A percentile compares a stretch with the other conserved stretches of the same genome.
Evolutionary conservation across 2,113 vertebrate species (phyloP).

Genomic region (Syngnathus floridae): DNA sequence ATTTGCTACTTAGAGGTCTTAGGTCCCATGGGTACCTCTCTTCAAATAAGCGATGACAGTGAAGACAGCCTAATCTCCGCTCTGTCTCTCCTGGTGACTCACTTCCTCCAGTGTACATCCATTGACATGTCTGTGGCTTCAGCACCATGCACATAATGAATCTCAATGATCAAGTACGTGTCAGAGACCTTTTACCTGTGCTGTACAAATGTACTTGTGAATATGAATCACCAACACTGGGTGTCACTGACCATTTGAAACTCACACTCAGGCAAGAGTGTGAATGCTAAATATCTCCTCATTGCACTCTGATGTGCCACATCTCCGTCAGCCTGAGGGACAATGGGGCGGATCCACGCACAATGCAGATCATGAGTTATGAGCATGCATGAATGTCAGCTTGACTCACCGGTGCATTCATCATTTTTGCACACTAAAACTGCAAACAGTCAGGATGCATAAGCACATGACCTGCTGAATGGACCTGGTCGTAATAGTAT

Average conservation of each 20-base stretch:
- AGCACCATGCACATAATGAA: conserved; percentile 42
- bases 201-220: conserved; percentile 44
- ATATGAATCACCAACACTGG: conserved; percentile 40
- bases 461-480: background rate
- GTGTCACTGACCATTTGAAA: conserved; percentile 48
- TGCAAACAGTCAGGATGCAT: conserved; percentile 41
- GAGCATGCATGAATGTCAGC: conserved; percentile 56
- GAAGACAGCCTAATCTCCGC: conserved; percentile 49
- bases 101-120: conserved; percentile 13
- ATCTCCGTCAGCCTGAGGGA: conserved; percentile 35
- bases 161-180: conserved; percentile 51
- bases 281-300: conserved; percentile 45
- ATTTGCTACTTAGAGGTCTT: conserved; percentile 30
- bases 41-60: conserved; percentile 60
- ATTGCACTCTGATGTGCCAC: background rate
- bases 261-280: conserved; percentile 18
- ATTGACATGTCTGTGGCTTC: conserved; percentile 50
- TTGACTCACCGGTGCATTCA: conserved; percentile 46
- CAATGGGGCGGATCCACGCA: conserved; percentile 38
- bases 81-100: conserved; percentile 21
- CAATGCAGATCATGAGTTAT: conserved; percentile 58
- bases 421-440: conserved; percentile 41
- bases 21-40: conserved; percentile 44
- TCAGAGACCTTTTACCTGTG: conserved; percentile 49
- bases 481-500: no score